Base-by-base conservation (phyloP, 2,113 vertebrate species). In the Cyprinodon variegatus region DNA sequence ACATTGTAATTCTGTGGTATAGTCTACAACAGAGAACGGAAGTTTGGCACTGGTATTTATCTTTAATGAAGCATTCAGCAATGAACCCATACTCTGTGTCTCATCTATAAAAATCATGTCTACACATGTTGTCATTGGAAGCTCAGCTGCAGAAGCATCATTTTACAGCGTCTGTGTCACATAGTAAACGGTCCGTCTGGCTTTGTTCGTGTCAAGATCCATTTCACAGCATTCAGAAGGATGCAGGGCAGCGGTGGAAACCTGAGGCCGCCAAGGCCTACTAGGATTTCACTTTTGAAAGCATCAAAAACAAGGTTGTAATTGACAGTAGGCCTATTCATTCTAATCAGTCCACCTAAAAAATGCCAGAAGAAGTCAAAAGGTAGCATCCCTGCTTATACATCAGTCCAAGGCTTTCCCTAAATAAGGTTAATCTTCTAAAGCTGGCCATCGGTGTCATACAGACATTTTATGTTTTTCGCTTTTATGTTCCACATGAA, bases 341-440 rank as follows among this genome's bases (percentile, higher is more conserved):
- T 84, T 80, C 74, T 72, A 61, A 45, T 1, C 41, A 83, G 74
- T 67, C 69, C 50, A 72, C 77, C 70, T 79, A 76, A 79, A 72
- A 84, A 90, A 91, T 83, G 89, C 90, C 90, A 88, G 72, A 76
- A 82, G 69, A 83, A 85, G 88, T 89, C 89, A 89, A 85, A 82
- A 86, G 82, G 84, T 87, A 82, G 77, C 76, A 73, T 77, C 69
- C 73, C 64, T 76, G 79, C 82, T 59, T 53, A 17, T 59, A 38
- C 14, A 82, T 69, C 76, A 73, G 40, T 22, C 1, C 12, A 63
- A 72, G 57, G 46, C 60, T 78, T 73, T 63, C n/a, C 39, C 76
- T 59, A 22, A 74, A 69, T 69, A 74, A 45, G 45, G 73, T 70
- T 83, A 64, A 77, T 70, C 78, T 72, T 77, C 76, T 74, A 63